Percentiles rank a stretch among this genome's conserved stretches.
phyloP scores from a whole-genome alignment of 1,140 invertebrate genomes.

The Anadara kagoshimensis region DNA sequence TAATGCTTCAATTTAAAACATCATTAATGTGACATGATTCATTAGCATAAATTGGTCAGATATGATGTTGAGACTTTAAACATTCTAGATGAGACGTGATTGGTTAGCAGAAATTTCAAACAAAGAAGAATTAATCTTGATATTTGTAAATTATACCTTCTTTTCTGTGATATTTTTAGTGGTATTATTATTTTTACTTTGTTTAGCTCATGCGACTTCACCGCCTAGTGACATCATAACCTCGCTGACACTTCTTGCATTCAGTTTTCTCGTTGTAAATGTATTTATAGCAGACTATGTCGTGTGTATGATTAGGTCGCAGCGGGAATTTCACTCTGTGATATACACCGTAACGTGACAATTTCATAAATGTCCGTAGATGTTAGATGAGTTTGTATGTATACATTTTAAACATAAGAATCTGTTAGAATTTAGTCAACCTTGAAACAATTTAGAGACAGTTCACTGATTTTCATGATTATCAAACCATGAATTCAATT shows the following conservation, averaged over 20 bases:
- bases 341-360: constrained; percentile 15
- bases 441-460: no score
- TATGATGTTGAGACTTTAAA: no score
- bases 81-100: constrained; percentile 49
- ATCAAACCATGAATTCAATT: no score
- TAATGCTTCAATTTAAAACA: no score
- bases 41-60: no score
- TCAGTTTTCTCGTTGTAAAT: constrained; percentile 61
- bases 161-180: constrained; percentile 60
- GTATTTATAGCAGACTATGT: constrained; percentile 63
- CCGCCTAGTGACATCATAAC: constrained; percentile 52
- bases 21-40: no score
- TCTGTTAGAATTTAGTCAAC: no score
- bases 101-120: constrained; percentile 58
- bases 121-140: constrained; percentile 56
- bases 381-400: no score
- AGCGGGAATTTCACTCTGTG: constrained; percentile 51
- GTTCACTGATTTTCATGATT: no score
- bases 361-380: background rate
- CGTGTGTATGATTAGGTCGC: constrained; percentile 58
- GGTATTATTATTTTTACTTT: constrained; percentile 60
- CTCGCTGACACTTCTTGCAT: constrained; percentile 56
- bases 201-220: constrained; percentile 58
- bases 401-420: no score
- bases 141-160: constrained; percentile 67